A percentile compares a stretch with the other conserved stretches of the same genome.
These are phyloP conservation scores for Hydropsyche tenuis DNA, from an alignment of 1,140 invertebrate species.

Conservation along the genomic window DNA sequence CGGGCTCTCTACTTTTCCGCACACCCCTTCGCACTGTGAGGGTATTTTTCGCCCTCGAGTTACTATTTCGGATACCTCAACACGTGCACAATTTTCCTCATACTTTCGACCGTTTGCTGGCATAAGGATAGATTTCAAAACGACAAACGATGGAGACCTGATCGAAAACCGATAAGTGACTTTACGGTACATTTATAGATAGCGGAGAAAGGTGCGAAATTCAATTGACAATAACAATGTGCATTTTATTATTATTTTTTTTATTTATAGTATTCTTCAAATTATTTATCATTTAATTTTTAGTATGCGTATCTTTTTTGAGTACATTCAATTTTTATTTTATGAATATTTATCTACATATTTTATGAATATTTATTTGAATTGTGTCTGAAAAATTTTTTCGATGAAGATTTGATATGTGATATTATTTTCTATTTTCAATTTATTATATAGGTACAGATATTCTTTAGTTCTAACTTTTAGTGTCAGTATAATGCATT, in stretches of 20 bases:
- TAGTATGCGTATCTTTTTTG: no score
- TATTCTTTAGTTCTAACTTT: not conserved
- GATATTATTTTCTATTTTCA: not conserved
- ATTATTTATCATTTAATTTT: no score
- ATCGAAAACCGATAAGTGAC: not conserved
- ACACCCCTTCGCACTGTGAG: conserved; percentile 2
- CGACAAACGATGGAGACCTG: not conserved
- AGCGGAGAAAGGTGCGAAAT: no score
- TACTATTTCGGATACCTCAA: conserved; percentile 15
- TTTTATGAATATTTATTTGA: no score
- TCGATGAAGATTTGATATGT: no score
- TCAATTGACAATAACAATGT: no score
- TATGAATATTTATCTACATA: no score
- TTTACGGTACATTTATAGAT: no score
- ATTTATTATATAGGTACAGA: not conserved
- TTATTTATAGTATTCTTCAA: no score
- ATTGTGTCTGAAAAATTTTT: no score
- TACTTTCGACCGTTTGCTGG: not conserved
- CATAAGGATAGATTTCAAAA: conserved; percentile 15
- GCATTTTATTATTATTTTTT: no score
- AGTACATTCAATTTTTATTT: no score
- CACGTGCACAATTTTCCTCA: conserved; percentile 15
- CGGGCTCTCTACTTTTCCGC: not conserved
- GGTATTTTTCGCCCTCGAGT: not conserved
- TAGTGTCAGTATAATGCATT: conserved; percentile 46